Evolutionary conservation across 2,113 vertebrate genomes (phyloP), one percentile per base, ranked within the genome.

Genomic region (Myotis yumanensis): DNA sequence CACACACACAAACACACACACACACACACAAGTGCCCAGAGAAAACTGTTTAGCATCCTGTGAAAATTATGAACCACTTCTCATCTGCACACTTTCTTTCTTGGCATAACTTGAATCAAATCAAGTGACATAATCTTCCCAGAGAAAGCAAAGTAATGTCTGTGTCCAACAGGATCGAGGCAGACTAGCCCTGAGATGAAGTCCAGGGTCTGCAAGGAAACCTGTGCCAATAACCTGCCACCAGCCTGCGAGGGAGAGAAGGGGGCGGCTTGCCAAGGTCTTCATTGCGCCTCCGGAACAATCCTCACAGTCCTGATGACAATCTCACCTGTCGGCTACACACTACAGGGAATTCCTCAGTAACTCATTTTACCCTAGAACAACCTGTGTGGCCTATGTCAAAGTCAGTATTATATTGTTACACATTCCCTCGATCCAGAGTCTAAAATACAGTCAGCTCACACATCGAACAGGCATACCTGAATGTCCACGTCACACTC

Each of bases 21-120:
- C 43, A 43, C 7, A 43, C 43, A 43, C 40, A 43, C 40, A 43
- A 90, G 52, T 66, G 22, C 43, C 66, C 79, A n/a, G 54, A 85
- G 75, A 96, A 35, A 94, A 82, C 93, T 93, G 95, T 79, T 93
- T 73, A 80, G 80, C 72, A 80, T 71, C 52, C 5, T 62, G 85
- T 90, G 93, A 97, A 94, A 97, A 95, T 92, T 73, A 94, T 90
- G 86, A 93, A 79, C 82, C 40, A 62, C 73, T 57, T 95, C 86
- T 92, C 81, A 76, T 90, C 93, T 93, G 81, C 82, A 90, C 37
- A 92, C 43, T 86, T 91, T 77, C 48, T 59, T 76, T 87, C 79
- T 92, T 93, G 75, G 51, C 16, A 77, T 59, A 11, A 82, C 40
- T 86, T 88, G 83, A 94, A 93, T 82, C 86, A 90, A 95, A 95